Evolutionary conservation across 1,140 invertebrate species (phyloP).

Genomic region (Proales similis): DNA sequence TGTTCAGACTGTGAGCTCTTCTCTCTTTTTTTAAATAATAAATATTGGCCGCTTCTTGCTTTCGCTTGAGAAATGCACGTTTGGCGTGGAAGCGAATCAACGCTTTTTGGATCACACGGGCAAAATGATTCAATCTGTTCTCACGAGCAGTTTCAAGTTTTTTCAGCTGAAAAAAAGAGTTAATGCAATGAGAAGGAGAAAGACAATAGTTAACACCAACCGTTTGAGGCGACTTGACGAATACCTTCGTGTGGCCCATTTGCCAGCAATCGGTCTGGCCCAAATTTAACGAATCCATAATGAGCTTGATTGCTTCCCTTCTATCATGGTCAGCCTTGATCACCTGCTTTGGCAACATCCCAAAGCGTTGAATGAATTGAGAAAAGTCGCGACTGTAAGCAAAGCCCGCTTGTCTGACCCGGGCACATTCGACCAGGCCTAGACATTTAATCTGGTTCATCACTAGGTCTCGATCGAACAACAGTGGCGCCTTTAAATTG

Average conservation of each 20-base stretch:
- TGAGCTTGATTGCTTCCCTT: slow-evolving; percentile 53
- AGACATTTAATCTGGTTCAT: slow-evolving; percentile 93
- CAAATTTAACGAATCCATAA: slow-evolving; percentile 61
- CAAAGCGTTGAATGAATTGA: slow-evolving; percentile 59
- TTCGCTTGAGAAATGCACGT: slow-evolving; percentile 59
- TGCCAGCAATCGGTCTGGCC: slow-evolving; percentile 65
- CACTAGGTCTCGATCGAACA: slow-evolving; percentile 12
- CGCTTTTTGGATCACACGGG: slow-evolving; percentile 65
- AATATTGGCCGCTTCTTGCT: slow-evolving; percentile 60
- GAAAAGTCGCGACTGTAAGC: slow-evolving; percentile 61
- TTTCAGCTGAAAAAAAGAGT: slow-evolving; percentile 58
- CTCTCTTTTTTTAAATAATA: slow-evolving; percentile 65
- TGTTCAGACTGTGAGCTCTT: slow-evolving; percentile 61
- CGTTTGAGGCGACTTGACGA: slow-evolving; percentile 69
- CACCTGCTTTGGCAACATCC: slow-evolving; percentile 11
- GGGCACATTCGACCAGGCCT: slow-evolving; percentile 99
- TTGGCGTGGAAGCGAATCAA: slow-evolving; percentile 64
- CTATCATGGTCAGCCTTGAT: slow-evolving; percentile 10
- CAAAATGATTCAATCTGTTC: slow-evolving; percentile 64
- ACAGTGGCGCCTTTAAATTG: slow-evolving; percentile 61
- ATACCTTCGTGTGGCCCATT: slow-evolving; percentile 65
- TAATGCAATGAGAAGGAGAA: background rate
- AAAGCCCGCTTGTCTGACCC: slow-evolving; percentile 90
- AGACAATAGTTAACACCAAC: slow-evolving; percentile 52
- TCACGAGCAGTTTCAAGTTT: slow-evolving; percentile 67